Evolutionary conservation across 2,113 vertebrate species (phyloP).

Genomic region (Empidonax traillii): DNA sequence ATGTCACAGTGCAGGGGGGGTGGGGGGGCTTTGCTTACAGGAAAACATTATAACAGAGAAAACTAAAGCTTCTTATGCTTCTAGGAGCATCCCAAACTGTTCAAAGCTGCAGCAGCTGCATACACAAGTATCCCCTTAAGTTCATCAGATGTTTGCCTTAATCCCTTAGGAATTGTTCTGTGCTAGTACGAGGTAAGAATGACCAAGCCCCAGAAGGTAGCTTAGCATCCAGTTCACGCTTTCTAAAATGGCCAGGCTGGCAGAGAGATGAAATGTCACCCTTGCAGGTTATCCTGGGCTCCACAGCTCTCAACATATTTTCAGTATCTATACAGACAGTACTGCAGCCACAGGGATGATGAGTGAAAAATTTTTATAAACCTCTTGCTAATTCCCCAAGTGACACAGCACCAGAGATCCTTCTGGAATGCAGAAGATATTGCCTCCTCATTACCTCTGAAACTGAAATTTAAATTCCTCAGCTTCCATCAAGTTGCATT

Average conservation of each 20-base stretch:
- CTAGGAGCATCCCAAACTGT: background rate
- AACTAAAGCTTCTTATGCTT: background rate
- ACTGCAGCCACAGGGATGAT: background rate
- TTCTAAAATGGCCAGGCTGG: background rate
- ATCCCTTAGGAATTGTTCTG: background rate
- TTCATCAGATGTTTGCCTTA: background rate
- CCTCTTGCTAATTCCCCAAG: background rate
- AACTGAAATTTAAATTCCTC: background rate
- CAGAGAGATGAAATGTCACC: background rate
- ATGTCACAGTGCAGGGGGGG: fast-evolving
- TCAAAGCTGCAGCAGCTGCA: background rate
- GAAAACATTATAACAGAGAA: background rate
- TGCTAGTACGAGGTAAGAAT: background rate
- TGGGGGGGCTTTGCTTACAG: fast-evolving
- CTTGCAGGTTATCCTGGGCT: background rate
- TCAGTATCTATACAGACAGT: background rate
- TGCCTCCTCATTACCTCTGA: background rate
- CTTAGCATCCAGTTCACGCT: background rate
- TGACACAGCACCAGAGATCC: background rate
- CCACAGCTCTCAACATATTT: background rate
- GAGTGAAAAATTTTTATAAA: background rate
- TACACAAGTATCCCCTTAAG: background rate
- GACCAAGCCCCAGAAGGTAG: background rate
- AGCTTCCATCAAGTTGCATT: background rate
- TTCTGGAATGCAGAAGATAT: background rate